Evolutionary conservation across 2,888 invertebrate species (phyloP), one percentile per base, ranked within the genome.

Genomic region (Agrypnus murinus): DNA sequence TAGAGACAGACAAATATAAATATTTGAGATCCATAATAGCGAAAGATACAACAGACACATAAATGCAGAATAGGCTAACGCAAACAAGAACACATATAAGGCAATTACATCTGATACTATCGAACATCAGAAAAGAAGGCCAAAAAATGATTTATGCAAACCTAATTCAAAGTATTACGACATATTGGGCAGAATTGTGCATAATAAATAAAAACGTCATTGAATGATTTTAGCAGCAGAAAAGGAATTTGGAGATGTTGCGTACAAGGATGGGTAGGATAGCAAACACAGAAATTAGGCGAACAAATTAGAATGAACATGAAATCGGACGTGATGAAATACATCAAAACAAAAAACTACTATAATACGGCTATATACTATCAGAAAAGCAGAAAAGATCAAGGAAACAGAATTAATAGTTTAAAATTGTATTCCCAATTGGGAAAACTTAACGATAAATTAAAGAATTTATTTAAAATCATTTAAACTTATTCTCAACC

Each of bases 81-180:
- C 34, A 14, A 17, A 36, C n/a, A 19, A 25, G 50, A 31, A 31
- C 19, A 31, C 8, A 8, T 25, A 58, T 58, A 36, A 58, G 7
- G 19, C 17, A 19, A 40, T 19, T 40, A 12, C 17, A 58, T 36
- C 40, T 10, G 15, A 36, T 58, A 3, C 25, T 58, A 19, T 58
- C 8, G 58, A 31, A 58, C 12, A 58, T 58, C 17, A 19, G 5
- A 17, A 38, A n/a, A 19, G 40, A 40, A 9, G 40, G 40, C 6
- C 38, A 58, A n/a, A 17, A 36, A 9, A 15, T 15, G 40, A 40
- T 40, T 34, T 58, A 58, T 25, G n/a, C 6, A 4, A 38, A 6
- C 15, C 15, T 58, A 10, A 15, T 58, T 31, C 17, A 58, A 40
- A 58, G 58, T 58, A 40, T 38, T 58, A 40, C 40, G 36, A 58